Conservation (phyloP, 2,888 invertebrate species). For the Drymonia ruficornis region DNA sequence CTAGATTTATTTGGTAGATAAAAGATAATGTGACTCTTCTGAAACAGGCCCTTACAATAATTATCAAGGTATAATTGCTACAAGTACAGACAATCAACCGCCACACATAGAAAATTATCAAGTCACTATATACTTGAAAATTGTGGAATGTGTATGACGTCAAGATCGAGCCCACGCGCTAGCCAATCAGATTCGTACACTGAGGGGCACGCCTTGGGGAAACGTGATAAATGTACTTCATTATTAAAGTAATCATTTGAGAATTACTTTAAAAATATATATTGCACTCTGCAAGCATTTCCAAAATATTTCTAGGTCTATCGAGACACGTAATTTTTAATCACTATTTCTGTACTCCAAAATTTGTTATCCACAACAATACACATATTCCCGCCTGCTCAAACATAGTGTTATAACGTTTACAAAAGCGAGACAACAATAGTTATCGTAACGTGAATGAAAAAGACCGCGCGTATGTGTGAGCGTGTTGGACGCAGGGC, state of each 20-base stretch:
- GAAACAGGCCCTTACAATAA: too few species aligned
- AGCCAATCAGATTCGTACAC: constrained; percentile 80
- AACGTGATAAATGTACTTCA: constrained; percentile 31
- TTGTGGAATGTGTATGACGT: constrained; percentile 79
- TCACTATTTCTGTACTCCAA: neutral
- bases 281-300: constrained; percentile 6
- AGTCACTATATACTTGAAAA: constrained; percentile 61
- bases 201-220: constrained; percentile 86
- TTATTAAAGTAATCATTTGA: too few species aligned
- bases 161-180: constrained; percentile 81
- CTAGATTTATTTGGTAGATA: too few species aligned
- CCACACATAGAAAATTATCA: constrained; percentile 8
- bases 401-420: constrained; percentile 23
- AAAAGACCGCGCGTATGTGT: constrained; percentile 66
- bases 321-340: neutral
- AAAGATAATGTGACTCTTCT: too few species aligned
- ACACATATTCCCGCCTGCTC: neutral
- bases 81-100: neutral
- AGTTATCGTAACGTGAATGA: constrained; percentile 69
- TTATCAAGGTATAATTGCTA: neutral
- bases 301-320: neutral
- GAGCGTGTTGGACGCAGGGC: constrained; percentile 56
- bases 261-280: neutral
- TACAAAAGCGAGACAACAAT: constrained; percentile 65
- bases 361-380: neutral